phyloP scores from a whole-genome alignment of 2,888 invertebrate genomes.

The Drosophila merina region DNA sequence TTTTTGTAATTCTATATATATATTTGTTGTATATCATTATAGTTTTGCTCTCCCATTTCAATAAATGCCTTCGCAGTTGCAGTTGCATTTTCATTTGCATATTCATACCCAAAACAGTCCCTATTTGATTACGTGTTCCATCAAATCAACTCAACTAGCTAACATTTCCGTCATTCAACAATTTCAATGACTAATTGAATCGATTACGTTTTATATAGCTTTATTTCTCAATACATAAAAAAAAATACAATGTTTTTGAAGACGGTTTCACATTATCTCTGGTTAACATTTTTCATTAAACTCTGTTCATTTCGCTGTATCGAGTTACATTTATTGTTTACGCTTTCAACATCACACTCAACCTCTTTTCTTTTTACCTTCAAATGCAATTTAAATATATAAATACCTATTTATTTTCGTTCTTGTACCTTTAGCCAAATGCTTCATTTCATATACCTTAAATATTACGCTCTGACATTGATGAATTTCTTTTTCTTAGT shows the following conservation, averaged over 20 bases:
- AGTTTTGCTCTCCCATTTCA: slow-evolving; percentile 39
- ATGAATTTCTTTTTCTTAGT: slow-evolving; percentile 14
- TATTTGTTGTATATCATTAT: slow-evolving; percentile 48
- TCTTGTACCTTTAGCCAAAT: slow-evolving; percentile 45
- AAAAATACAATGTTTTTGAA: slow-evolving; percentile 50
- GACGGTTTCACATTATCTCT: slow-evolving; percentile 65
- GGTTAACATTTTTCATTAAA: slow-evolving; percentile 55
- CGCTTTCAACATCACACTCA: slow-evolving; percentile 61
- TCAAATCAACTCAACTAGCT: slow-evolving; percentile 40
- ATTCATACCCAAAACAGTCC: slow-evolving; percentile 54
- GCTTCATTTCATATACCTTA: slow-evolving; percentile 30
- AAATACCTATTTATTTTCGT: slow-evolving; percentile 44
- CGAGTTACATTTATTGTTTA: slow-evolving; percentile 76
- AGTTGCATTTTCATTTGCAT: slow-evolving; percentile 49
- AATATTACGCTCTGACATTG: slow-evolving; percentile 42
- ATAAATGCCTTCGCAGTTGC: slow-evolving; percentile 72
- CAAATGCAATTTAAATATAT: slow-evolving; percentile 55
- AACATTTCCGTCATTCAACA: slow-evolving; percentile 60
- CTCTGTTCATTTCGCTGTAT: slow-evolving; percentile 71
- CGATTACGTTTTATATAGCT: slow-evolving; percentile 31
- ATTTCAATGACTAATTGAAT: slow-evolving; percentile 52
- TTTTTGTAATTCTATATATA: slow-evolving; percentile 14
- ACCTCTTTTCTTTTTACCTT: slow-evolving; percentile 38
- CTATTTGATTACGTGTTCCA: slow-evolving; percentile 25
- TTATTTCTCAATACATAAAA: slow-evolving; percentile 18